phyloP scores from a whole-genome alignment of 2,888 invertebrate genomes.

The Calameuta filiformis region DNA sequence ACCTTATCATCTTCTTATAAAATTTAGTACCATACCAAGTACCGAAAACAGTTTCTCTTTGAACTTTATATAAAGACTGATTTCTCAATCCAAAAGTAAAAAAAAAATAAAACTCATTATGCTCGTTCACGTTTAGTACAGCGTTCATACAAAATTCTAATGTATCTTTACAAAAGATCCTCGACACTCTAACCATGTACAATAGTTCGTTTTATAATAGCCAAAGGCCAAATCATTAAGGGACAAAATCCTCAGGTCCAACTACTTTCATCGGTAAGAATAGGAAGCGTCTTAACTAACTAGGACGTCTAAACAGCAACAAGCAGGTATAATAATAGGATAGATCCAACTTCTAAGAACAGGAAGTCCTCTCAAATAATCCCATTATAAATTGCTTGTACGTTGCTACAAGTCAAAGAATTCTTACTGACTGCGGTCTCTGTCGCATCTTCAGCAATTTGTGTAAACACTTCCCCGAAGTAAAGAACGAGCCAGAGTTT shows the following conservation, averaged over 20 bases:
- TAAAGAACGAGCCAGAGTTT: slow-evolving; percentile 24
- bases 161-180: neutral
- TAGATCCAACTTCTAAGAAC: slow-evolving; percentile 2
- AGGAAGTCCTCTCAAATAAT: slow-evolving; percentile 23
- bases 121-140: neutral
- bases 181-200: neutral
- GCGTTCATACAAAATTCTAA: neutral
- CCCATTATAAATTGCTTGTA: slow-evolving; percentile 24
- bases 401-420: slow-evolving; percentile 12
- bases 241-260: neutral
- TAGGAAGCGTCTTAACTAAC: neutral
- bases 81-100: neutral
- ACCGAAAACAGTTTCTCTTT: neutral
- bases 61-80: neutral
- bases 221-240: neutral
- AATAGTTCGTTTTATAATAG: neutral
- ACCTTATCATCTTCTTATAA: neutral
- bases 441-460: slow-evolving; percentile 30
- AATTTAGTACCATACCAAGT: neutral
- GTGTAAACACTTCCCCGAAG: slow-evolving; percentile 32
- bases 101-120: neutral
- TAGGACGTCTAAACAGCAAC: neutral
- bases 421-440: neutral
- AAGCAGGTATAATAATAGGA: neutral
- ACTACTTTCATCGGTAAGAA: neutral